Conservation (phyloP, 2,888 invertebrate species). For the Sisyra nigra region DNA sequence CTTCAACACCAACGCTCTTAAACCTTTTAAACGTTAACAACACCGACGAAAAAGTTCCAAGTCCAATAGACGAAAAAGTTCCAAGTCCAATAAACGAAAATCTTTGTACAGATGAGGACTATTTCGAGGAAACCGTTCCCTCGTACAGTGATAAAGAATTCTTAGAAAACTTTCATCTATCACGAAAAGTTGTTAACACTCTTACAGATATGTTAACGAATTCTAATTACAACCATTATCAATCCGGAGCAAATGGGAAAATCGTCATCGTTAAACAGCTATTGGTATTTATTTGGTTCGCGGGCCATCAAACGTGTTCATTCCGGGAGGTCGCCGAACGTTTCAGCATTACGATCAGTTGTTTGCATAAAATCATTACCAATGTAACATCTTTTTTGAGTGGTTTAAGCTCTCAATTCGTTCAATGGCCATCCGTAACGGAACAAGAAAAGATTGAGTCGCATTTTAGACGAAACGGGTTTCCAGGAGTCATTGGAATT, state of each 20-base stretch:
- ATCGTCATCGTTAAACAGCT: not conserved
- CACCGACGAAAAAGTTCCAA: no score
- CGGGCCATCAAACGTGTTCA: conserved; percentile 3
- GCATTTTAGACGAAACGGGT: not conserved
- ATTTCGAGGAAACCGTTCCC: not conserved
- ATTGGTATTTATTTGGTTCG: conserved; percentile 1
- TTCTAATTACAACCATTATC: not conserved
- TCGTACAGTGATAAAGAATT: not conserved
- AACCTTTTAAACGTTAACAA: no score
- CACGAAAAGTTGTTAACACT: not conserved
- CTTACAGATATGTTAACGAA: not conserved
- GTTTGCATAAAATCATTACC: conserved; percentile 1
- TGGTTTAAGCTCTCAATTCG: not conserved
- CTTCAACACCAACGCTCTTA: no score
- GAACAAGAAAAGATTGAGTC: not conserved
- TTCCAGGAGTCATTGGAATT: not conserved
- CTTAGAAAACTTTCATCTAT: not conserved
- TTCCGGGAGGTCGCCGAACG: conserved; percentile 5
- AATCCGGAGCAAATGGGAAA: conserved; percentile 2
- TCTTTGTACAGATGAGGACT: no score
- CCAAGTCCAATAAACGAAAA: no score
- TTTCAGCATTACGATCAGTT: conserved; percentile 3
- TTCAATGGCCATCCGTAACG: not conserved
- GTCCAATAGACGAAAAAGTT: no score
- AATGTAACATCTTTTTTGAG: conserved; percentile 1